phyloP scores from a whole-genome alignment of 2,888 invertebrate species.

The Volucella inflata region DNA sequence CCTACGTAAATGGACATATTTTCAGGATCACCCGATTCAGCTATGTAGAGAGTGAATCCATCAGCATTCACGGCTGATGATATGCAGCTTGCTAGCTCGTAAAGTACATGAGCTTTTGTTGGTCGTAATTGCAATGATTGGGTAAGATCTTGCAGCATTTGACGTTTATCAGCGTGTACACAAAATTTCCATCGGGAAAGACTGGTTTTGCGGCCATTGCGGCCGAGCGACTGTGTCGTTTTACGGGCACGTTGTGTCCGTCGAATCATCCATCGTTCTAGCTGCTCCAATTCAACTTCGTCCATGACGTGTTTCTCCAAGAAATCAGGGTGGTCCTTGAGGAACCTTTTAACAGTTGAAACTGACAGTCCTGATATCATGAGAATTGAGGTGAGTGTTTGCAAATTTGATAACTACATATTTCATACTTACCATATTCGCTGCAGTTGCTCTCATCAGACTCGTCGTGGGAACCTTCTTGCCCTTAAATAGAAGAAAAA shows the following conservation, averaged over 20 bases:
- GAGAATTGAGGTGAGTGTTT: not conserved
- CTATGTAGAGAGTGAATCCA: slow-evolving; percentile 86
- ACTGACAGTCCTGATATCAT: slow-evolving; percentile 52
- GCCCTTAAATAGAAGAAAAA: slow-evolving; percentile 48
- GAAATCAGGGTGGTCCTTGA: slow-evolving; percentile 87
- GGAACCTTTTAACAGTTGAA: slow-evolving; percentile 84
- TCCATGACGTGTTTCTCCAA: slow-evolving; percentile 87
- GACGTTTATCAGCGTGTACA: slow-evolving; percentile 87
- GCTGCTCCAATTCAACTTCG: slow-evolving; percentile 86
- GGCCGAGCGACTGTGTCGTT: slow-evolving; percentile 73
- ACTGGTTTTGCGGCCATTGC: slow-evolving; percentile 84
- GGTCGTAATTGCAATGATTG: slow-evolving; percentile 86
- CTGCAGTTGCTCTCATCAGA: slow-evolving; percentile 70
- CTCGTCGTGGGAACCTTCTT: slow-evolving; percentile 66
- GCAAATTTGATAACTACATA: not conserved
- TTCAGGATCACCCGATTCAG: slow-evolving; percentile 84
- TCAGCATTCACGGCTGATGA: slow-evolving; percentile 88
- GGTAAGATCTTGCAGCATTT: slow-evolving; percentile 87
- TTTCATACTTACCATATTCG: slow-evolving; percentile 50
- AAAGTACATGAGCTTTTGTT: slow-evolving; percentile 87
- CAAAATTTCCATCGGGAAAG: slow-evolving; percentile 86
- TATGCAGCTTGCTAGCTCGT: slow-evolving; percentile 88
- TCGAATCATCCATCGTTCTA: slow-evolving; percentile 88
- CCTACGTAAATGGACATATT: slow-evolving; percentile 82
- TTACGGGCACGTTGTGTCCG: slow-evolving; percentile 85